phyloP scores from a whole-genome alignment of 2,888 invertebrate genomes.

The Odontothrips loti region DNA sequence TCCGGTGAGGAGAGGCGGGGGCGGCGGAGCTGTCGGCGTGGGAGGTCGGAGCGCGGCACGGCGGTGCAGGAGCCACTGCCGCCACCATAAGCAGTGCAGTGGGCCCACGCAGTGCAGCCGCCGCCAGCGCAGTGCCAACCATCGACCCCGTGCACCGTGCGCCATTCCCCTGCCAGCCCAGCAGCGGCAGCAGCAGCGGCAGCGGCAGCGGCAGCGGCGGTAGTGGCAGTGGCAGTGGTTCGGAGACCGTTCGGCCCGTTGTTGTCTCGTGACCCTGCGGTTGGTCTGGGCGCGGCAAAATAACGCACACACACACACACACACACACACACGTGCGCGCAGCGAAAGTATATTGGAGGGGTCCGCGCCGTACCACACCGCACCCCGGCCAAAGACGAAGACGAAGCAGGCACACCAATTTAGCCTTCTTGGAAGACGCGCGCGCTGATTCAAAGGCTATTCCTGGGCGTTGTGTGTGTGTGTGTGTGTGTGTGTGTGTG shows the following conservation, averaged over 20 bases:
- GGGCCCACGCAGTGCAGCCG: not conserved
- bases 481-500: not conserved
- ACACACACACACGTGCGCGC: too few species aligned
- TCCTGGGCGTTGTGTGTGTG: not conserved
- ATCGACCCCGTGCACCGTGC: not conserved
- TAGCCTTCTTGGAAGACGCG: too few species aligned
- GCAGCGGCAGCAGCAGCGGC: not conserved
- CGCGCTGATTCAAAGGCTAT: not conserved
- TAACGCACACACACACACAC: too few species aligned
- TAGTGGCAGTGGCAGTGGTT: too few species aligned
- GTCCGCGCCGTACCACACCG: not conserved
- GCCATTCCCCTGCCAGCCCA: too few species aligned
- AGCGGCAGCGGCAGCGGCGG: not conserved
- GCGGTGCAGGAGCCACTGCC: too few species aligned
- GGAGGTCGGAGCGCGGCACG: not conserved
- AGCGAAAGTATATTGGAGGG: too few species aligned
- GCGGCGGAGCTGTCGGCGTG: not conserved
- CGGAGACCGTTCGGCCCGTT: too few species aligned
- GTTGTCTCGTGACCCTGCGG: too few species aligned
- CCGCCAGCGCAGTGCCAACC: not conserved
- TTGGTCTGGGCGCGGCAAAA: too few species aligned
- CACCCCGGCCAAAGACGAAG: not conserved
- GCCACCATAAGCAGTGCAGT: not conserved
- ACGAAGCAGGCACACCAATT: not conserved
- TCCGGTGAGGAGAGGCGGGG: too few species aligned